Percentiles rank a stretch among this genome's conserved stretches.
Conservation (phyloP, 2,888 invertebrate species). For the Proisotoma minuta region DNA sequence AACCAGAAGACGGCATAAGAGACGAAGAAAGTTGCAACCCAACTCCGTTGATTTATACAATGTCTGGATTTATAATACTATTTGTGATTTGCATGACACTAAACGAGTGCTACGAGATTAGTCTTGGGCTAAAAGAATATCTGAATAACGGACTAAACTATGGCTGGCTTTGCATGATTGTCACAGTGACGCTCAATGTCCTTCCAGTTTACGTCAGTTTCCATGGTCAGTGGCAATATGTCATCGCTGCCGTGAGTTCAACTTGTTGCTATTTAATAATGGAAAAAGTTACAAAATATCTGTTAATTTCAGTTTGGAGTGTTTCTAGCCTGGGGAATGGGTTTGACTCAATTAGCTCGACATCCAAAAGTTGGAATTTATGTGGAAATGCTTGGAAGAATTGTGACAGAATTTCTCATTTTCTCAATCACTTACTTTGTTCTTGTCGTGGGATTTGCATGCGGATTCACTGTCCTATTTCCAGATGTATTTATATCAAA, state of each 20-base stretch:
- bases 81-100: conserved; percentile 15
- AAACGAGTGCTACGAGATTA: conserved; percentile 51
- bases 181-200: conserved; percentile 8
- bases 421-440: conserved; percentile 76
- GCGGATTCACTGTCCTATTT: conserved; percentile 76
- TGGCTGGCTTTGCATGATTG: conserved; percentile 24
- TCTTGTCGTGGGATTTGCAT: conserved; percentile 70
- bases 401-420: conserved; percentile 49
- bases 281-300: not conserved
- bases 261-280: not conserved
- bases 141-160: conserved; percentile 18
- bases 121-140: conserved; percentile 52
- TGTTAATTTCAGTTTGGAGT: conserved; percentile 55
- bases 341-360: conserved; percentile 81
- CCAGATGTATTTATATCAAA: conserved; percentile 50
- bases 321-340: conserved; percentile 73
- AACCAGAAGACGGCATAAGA: not conserved
- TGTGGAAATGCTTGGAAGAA: conserved; percentile 81
- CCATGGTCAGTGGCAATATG: conserved; percentile 21
- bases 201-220: conserved; percentile 15
- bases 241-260: conserved; percentile 23
- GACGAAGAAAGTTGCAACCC: not conserved
- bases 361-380: conserved; percentile 81
- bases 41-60: not conserved
- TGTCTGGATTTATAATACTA: conserved; percentile 4